phyloP scores from a whole-genome alignment of 2,797 vertebrate genomes.

The Sarcophilus harrisii region DNA sequence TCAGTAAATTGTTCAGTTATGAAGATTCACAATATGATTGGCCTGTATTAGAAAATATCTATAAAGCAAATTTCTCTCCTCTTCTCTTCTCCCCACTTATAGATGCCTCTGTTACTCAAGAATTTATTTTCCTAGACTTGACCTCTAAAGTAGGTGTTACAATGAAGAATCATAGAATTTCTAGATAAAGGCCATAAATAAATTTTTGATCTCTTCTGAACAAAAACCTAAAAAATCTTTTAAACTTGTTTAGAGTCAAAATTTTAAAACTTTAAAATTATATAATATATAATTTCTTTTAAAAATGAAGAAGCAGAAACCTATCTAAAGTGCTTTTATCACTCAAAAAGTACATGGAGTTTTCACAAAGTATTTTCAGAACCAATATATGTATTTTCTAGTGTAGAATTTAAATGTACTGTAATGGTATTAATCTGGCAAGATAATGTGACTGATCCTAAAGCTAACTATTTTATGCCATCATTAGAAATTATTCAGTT shows the following conservation, averaged over 20 bases:
- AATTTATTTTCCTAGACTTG: slow-evolving; percentile 3
- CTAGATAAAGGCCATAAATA: not conserved
- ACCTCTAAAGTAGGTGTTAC: not conserved
- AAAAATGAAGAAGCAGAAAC: not conserved
- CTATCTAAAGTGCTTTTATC: not conserved
- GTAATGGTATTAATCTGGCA: not conserved
- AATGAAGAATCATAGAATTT: not conserved
- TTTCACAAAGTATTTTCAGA: not conserved
- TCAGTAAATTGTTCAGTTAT: slow-evolving; percentile 27
- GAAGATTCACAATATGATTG: slow-evolving; percentile 10
- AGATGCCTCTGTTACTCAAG: not conserved
- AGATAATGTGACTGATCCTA: not conserved
- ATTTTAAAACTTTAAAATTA: not conserved
- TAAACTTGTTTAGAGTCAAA: not conserved
- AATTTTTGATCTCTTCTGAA: not conserved
- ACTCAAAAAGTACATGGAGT: not conserved
- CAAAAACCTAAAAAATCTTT: not conserved
- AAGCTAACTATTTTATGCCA: not conserved
- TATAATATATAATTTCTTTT: not conserved
- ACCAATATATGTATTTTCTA: not conserved
- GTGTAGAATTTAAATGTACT: not conserved
- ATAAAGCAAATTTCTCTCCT: slow-evolving; percentile 6
- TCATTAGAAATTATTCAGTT: not conserved
- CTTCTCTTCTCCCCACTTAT: not conserved
- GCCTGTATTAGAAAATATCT: slow-evolving; percentile 9